Conservation (phyloP, 2,888 invertebrate genomes). For the Microctonus hyperodae region DNA sequence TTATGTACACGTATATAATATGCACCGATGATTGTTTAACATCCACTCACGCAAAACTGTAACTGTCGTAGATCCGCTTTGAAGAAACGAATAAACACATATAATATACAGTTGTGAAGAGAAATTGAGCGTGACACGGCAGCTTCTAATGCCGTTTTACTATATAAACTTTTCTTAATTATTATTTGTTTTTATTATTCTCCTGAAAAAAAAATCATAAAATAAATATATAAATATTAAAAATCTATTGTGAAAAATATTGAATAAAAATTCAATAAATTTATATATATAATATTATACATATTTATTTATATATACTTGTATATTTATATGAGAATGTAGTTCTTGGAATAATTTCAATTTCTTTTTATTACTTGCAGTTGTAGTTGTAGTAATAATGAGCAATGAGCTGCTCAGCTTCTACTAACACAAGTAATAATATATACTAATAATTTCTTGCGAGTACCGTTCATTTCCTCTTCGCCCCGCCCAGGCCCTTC, state of each 20-base stretch:
- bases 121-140: not conserved
- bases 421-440: slow-evolving; percentile 6
- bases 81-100: not conserved
- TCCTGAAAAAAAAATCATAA: not conserved
- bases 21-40: slow-evolving; percentile 17
- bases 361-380: slow-evolving; percentile 11
- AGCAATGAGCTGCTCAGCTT: slow-evolving; percentile 13
- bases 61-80: slow-evolving; percentile 13
- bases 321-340: not conserved
- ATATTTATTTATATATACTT: too few relatives aligned
- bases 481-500: slow-evolving; percentile 42
- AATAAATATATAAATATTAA: not conserved
- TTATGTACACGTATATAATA: not conserved
- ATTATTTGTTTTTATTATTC: not conserved
- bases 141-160: not conserved
- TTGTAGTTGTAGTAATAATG: not conserved
- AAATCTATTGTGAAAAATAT: not conserved
- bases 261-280: not conserved
- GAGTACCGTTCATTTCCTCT: slow-evolving; percentile 28
- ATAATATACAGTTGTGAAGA: not conserved
- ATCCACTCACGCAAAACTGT: slow-evolving; percentile 22
- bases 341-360: not conserved
- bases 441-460: slow-evolving; percentile 16
- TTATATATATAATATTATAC: not conserved
- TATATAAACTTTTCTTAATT: not conserved